Base-by-base conservation (phyloP, 2,113 vertebrate genomes). In the Herpetotheres cachinnans region DNA sequence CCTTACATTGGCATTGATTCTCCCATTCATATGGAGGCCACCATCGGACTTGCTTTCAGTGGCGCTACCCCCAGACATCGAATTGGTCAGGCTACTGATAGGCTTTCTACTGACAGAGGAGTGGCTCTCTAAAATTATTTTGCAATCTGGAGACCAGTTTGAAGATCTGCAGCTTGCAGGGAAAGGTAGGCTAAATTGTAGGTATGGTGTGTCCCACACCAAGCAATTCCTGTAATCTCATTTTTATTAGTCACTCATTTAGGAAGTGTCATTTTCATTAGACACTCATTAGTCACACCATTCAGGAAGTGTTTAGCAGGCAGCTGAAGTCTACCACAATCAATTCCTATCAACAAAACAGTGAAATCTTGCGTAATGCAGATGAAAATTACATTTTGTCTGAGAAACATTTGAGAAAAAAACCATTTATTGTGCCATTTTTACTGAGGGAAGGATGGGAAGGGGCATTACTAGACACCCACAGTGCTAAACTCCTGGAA, bases 311-410 rank as follows among this genome's bases (percentile, higher is more conserved):
- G 34, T 90, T 85, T 58, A 82, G 63, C 65, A 74, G 83, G 83
- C 86, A 88, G 74, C 66, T 88, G 9, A 95, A 90, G 42, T 71
- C 73, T 55, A 40, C 73, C 55, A 67, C 29, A 36, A 56, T 49
- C 71, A 90, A 74, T 32, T 24, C 11, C 74, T 25, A 29, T 67
- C 21, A 63, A 62, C 42, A 58, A 58, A 82, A 7, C 63, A 50
- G 61, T 0, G 1, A 82, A 71, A 82, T 62, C 58, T 72, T 67
- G 29, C 21, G 32, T 59, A 77, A 27, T 26, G 44, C 0, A 0
- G 40, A 38, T n/a, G 52, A 77, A 85, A 90, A 67, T 47, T 47
- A 76, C 70, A 49, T 90, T 94, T 63, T 44, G 40, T 11, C 18
- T 38, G 71, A 55, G 29, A 67, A 67, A 46, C 16, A 30, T 40